phyloP scores from a whole-genome alignment of 2,888 invertebrate species.

The Lycophotia porphyrea region DNA sequence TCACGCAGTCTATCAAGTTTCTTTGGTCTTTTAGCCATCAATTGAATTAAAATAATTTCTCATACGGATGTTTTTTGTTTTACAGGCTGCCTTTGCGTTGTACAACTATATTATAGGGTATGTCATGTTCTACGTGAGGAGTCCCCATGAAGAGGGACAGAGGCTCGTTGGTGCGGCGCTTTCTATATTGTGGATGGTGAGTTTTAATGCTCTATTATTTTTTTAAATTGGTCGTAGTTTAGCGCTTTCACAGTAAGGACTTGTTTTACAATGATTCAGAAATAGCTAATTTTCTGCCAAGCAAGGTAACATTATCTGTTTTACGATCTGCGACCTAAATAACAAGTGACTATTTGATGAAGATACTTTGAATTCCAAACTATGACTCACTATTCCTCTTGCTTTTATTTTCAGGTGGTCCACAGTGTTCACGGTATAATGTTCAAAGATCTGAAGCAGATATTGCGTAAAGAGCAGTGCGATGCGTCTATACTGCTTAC shows the following conservation, averaged over 20 bases:
- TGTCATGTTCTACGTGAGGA: conserved; percentile 99
- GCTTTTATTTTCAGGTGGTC: conserved; percentile 92
- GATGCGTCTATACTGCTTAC: conserved; percentile 99
- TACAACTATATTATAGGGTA: conserved; percentile 99
- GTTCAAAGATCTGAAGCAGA: conserved; percentile 99
- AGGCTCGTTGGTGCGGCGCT: conserved; percentile 98
- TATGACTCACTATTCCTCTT: not conserved
- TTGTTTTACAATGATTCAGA: not conserved
- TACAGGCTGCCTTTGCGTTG: conserved; percentile 96
- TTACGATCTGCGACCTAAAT: no score
- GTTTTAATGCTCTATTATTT: not conserved
- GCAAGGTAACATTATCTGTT: not conserved
- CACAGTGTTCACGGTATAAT: conserved; percentile 99
- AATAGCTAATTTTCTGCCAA: not conserved
- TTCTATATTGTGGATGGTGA: conserved; percentile 98
- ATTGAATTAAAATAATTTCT: not conserved
- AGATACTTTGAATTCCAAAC: not conserved
- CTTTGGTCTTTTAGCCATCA: not conserved
- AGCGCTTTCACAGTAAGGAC: not conserved
- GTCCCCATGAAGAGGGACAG: conserved; percentile 98
- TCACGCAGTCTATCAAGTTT: not conserved
- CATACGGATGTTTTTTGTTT: not conserved
- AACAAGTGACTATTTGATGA: not conserved
- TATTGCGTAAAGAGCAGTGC: conserved; percentile 99
- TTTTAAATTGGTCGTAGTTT: not conserved